Conservation (phyloP, 2,113 vertebrate genomes). For the Cathartes aura region DNA sequence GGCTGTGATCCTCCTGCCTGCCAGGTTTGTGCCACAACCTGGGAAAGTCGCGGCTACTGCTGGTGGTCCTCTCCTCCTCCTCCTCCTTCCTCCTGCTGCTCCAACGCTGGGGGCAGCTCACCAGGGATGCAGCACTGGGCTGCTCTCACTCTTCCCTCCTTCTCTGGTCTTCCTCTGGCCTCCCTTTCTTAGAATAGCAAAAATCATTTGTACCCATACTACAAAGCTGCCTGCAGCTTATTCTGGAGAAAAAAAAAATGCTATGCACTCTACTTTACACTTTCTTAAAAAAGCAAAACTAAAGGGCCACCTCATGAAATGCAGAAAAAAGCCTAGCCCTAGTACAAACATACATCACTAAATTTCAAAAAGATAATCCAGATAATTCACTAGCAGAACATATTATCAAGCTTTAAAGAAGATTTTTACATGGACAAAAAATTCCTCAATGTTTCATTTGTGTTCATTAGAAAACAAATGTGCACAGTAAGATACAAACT, state of each 20-base stretch:
- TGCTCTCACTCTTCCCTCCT: neutral
- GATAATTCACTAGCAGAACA: neutral
- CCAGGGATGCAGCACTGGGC: neutral
- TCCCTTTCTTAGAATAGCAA: neutral
- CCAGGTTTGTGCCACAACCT: accelerated
- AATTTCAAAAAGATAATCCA: neutral
- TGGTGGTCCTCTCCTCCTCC: neutral
- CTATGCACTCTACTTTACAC: neutral
- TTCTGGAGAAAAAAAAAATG: neutral
- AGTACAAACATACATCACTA: neutral
- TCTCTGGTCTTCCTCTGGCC: neutral
- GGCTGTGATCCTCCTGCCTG: neutral
- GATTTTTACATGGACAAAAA: neutral
- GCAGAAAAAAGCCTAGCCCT: neutral
- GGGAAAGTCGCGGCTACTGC: accelerated
- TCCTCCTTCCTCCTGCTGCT: neutral
- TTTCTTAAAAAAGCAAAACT: neutral
- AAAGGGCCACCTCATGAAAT: neutral
- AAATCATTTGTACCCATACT: neutral
- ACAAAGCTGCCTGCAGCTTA: neutral
- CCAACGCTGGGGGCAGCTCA: neutral
- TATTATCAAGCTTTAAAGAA: neutral
- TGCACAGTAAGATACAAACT: neutral
- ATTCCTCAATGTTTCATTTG: neutral
- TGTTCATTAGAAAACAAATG: neutral